Percentiles rank a stretch among this genome's conserved stretches.
These are phyloP conservation scores for Mesorhabditis belari DNA, from an alignment of 2,888 invertebrate genomes.

Conservation along the genomic window DNA sequence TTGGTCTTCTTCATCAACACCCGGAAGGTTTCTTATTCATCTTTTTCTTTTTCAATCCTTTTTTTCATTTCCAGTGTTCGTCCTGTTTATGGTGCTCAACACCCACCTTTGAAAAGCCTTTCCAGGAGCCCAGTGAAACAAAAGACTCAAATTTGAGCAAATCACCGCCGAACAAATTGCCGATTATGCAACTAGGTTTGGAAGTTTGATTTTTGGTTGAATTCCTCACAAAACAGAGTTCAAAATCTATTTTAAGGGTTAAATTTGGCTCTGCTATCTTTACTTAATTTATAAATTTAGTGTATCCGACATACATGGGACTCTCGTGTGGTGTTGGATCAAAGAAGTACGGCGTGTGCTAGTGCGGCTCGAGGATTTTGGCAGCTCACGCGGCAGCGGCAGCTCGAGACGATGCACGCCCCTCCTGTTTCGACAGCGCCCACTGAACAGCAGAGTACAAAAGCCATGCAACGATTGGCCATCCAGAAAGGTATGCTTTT, in stretches of 20 bases:
- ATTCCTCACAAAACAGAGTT: background rate
- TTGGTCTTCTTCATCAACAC: slow-evolving; percentile 31
- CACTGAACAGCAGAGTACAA: slow-evolving; percentile 42
- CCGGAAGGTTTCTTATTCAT: slow-evolving; percentile 30
- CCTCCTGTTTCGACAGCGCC: slow-evolving; percentile 43
- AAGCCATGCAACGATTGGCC: slow-evolving; percentile 47
- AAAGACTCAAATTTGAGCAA: no score
- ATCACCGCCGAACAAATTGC: slow-evolving; percentile 37
- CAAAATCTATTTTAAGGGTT: no score
- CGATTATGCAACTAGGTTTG: slow-evolving; percentile 49
- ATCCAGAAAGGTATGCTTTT: slow-evolving; percentile 42
- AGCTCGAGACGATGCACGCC: slow-evolving; percentile 44
- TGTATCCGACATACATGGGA: slow-evolving; percentile 52
- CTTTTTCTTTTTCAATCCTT: no score
- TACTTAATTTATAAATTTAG: slow-evolving; percentile 20
- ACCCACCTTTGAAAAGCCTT: slow-evolving; percentile 40
- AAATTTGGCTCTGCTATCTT: background rate
- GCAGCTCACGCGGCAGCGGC: slow-evolving; percentile 41
- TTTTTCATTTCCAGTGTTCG: slow-evolving; percentile 48
- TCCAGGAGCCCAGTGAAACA: slow-evolving; percentile 20
- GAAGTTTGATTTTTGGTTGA: background rate
- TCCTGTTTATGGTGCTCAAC: slow-evolving; percentile 51
- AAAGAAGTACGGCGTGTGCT: slow-evolving; percentile 33
- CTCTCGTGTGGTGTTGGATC: slow-evolving; percentile 42
- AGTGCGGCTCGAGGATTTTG: slow-evolving; percentile 46